Base-by-base conservation (phyloP, 2,797 vertebrate species). In the Ctenopoma multispine region DNA sequence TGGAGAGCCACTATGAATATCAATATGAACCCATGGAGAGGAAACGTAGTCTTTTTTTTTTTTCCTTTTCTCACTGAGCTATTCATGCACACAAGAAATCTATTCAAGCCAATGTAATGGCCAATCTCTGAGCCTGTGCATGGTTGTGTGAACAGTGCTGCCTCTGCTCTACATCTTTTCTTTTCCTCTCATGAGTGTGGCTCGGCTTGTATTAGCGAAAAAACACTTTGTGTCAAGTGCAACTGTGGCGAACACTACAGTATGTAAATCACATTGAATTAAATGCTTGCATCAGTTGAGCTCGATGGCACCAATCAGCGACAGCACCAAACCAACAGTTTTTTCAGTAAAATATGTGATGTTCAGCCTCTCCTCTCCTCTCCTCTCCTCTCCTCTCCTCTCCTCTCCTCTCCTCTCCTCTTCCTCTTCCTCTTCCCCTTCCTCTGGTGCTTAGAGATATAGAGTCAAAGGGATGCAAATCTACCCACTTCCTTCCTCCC, bases 391-490 rank as follows among this genome's bases (percentile, higher is more conserved):
- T 69, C 62, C 44, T 56, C 48, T 70, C 65, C 59, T 80, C 57
- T 69, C 63, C 40, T 44, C 64, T 54, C 62, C 38, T 59, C 56
- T 44, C 29, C 41, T 46, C 31, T 67, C 62, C 38, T 59, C 56
- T 44, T 71, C 69, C 58, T 44, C 64, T 54, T 67, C 62, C 38
- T 59, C 56, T 44, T 71, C 69, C 58, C 82, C 77, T 84, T 84
- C 79, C 87, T 83, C 86, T 89, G 89, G 72, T 88, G 77, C 87
- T 86, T 36, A 75, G 83, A 91, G 90, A 92, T 91, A 91, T 68
- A 80, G 75, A 89, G 90, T 91, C 91, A 93, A 91, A 93, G 88
- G 90, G 89, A 93, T 93, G 90, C 91, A 92, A 92, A 92, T 92
- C 80, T 90, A 69, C 76, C 83, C 80, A 86, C 86, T 90, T 88